Evolutionary conservation across 2,113 vertebrate genomes (phyloP).

Genomic region (Otus sunia): DNA sequence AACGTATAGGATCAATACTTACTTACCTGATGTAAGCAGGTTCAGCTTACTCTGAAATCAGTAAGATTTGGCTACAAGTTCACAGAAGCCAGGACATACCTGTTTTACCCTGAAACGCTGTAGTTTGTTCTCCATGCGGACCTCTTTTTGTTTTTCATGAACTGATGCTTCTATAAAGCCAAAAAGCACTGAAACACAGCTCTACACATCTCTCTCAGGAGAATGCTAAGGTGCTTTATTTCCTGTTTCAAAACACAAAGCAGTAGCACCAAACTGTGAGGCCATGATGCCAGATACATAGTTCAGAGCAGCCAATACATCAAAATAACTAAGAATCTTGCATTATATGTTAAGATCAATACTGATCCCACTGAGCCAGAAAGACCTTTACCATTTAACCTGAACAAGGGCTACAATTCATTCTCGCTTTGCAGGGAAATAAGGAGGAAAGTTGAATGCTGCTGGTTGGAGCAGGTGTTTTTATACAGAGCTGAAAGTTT

Average conservation of each 20-base stretch:
- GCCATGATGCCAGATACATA: neutral
- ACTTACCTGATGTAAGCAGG: neutral
- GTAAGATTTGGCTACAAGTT: neutral
- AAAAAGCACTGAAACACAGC: neutral
- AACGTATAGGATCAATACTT: neutral
- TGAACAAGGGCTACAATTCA: neutral
- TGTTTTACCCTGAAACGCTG: neutral
- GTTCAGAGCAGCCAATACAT: neutral
- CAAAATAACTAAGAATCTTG: neutral
- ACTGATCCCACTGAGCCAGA: neutral
- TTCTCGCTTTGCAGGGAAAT: neutral
- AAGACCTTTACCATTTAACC: neutral
- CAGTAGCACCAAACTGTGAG: neutral
- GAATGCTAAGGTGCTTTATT: neutral
- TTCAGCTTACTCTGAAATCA: neutral
- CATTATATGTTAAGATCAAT: neutral
- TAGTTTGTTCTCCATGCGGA: neutral
- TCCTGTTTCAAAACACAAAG: neutral
- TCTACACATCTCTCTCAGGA: neutral
- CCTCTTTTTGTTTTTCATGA: neutral
- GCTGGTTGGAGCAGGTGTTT: slow-evolving; percentile 46
- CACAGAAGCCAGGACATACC: neutral
- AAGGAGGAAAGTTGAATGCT: neutral
- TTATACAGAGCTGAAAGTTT: slow-evolving; percentile 33
- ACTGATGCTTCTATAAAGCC: neutral